Evolutionary conservation across 2,113 vertebrate species (phyloP).

Genomic region (Plecotus auritus): DNA sequence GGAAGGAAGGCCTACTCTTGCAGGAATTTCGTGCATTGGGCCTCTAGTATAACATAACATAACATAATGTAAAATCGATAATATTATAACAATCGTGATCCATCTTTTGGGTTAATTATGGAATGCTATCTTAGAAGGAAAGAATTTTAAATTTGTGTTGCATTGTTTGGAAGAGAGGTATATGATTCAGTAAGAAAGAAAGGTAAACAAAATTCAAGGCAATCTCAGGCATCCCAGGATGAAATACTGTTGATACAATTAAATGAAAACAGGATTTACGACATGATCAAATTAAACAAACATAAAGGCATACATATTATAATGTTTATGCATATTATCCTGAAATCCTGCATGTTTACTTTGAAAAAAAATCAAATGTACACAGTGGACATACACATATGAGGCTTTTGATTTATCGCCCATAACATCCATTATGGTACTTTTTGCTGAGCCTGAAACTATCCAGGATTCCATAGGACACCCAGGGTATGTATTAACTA

Average conservation of each 20-base stretch:
- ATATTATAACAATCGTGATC: background rate
- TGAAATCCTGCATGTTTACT: background rate
- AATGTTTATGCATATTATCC: background rate
- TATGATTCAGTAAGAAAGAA: background rate
- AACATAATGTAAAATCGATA: background rate
- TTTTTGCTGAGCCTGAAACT: background rate
- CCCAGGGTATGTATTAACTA: background rate
- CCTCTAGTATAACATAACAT: background rate
- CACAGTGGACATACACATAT: background rate
- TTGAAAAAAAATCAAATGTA: background rate
- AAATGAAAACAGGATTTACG: background rate
- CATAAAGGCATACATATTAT: background rate
- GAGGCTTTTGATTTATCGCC: accelerated
- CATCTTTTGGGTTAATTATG: background rate
- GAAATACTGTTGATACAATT: background rate
- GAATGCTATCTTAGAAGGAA: background rate
- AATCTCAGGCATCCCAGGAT: background rate
- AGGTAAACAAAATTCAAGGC: background rate
- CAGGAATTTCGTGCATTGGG: too few species aligned
- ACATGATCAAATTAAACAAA: background rate
- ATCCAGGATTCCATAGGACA: background rate
- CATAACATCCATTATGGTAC: background rate
- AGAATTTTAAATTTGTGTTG: background rate
- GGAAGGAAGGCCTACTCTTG: too few species aligned
- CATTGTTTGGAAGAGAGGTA: background rate